Conservation (phyloP, 2,797 vertebrate genomes). For the Micromesistius poutassou region DNA sequence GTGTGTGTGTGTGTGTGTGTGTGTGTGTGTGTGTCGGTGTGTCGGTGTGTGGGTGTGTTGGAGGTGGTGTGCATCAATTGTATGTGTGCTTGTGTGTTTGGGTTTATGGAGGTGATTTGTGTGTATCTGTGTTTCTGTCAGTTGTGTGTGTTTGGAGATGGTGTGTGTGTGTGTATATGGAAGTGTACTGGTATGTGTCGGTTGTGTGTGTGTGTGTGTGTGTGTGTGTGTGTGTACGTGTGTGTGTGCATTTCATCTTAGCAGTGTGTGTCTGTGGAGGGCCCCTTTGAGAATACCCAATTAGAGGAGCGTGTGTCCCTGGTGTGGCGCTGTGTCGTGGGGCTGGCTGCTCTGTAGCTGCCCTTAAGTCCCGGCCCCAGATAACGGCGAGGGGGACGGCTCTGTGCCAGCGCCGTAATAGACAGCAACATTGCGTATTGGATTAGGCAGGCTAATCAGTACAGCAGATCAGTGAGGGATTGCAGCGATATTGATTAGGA, state of each 20-base stretch:
- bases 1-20: no score
- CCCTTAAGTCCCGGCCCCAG: conserved; percentile 56
- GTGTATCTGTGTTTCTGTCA: conserved; percentile 17
- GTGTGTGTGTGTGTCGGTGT: no score
- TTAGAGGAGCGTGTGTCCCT: conserved; percentile 42
- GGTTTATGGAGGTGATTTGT: neutral
- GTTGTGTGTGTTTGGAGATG: neutral
- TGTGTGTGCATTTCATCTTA: neutral
- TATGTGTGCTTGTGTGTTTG: neutral
- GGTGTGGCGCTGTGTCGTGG: conserved; percentile 23
- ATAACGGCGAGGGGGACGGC: conserved; percentile 53
- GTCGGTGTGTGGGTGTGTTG: no score
- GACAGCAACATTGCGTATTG: conserved; percentile 68
- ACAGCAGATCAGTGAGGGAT: conserved; percentile 73
- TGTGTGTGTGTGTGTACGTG: conserved; percentile 3
- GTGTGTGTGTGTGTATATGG: neutral
- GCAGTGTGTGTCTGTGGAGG: neutral
- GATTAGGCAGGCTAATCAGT: conserved; percentile 72
- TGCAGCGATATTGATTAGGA: conserved; percentile 77
- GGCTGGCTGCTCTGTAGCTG: conserved; percentile 42
- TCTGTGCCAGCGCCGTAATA: conserved; percentile 58
- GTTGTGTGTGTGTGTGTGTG: neutral
- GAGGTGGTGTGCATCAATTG: no score
- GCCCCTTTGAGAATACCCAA: conserved; percentile 48
- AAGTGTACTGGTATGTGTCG: neutral